Evolutionary conservation across 1,140 invertebrate species (phyloP).

Genomic region (Papilio dardanus): DNA sequence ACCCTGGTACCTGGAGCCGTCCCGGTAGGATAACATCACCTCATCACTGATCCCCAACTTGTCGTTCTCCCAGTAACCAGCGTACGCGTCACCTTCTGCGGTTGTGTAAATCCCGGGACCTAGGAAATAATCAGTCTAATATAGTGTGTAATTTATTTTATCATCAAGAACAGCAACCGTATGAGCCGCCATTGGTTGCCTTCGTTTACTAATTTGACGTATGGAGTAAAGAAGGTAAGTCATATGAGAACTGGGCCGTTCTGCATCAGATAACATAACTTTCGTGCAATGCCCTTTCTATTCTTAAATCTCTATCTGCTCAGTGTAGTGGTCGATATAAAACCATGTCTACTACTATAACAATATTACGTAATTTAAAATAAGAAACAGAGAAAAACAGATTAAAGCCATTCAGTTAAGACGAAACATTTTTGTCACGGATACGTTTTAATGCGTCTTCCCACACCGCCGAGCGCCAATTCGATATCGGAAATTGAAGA

Average conservation of each 20-base stretch:
- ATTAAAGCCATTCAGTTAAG: neutral
- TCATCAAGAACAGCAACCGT: constrained; percentile 5
- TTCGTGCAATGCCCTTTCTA: neutral
- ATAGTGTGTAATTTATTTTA: neutral
- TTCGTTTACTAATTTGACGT: neutral
- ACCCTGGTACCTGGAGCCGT: constrained; percentile 66
- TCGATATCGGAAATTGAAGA: neutral
- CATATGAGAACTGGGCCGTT: neutral
- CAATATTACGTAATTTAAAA: neutral
- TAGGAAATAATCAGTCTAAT: constrained; percentile 42
- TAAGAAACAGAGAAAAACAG: neutral
- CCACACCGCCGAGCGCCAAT: neutral
- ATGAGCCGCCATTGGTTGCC: neutral
- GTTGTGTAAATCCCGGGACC: constrained; percentile 71
- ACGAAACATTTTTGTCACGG: constrained; percentile 10
- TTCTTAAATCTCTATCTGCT: neutral
- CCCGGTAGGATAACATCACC: constrained; percentile 54
- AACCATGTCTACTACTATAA: neutral
- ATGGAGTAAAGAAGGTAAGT: neutral
- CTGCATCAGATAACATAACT: constrained; percentile 7
- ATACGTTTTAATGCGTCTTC: neutral
- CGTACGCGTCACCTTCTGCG: constrained; percentile 71
- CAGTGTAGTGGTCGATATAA: neutral
- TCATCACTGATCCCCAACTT: constrained; percentile 56
- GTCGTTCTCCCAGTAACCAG: constrained; percentile 66